These are phyloP conservation scores for Takifugu ocellatus DNA, from an alignment of 2,797 vertebrate species.

Conservation along the genomic window DNA sequence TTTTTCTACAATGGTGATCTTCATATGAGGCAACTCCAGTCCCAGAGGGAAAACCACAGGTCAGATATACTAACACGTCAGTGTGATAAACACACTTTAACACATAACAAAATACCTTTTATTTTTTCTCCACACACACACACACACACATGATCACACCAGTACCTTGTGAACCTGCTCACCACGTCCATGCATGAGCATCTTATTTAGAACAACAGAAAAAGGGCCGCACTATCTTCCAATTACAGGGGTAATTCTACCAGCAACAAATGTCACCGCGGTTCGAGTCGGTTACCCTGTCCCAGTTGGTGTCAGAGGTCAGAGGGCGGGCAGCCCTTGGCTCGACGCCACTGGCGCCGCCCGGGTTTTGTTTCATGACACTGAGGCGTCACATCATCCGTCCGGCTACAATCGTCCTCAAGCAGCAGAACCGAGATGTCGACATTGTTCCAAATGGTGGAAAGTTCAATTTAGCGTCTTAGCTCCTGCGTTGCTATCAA, in stretches of 20 bases:
- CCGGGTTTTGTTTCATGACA: no score
- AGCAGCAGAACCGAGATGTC: no score
- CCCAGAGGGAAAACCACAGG: conserved; percentile 26
- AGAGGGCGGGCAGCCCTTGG: neutral
- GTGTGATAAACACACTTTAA: conserved; percentile 25
- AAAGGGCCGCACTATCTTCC: neutral
- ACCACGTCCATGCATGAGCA: conserved; percentile 5
- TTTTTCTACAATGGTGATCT: conserved; percentile 36
- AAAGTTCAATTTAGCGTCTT: neutral
- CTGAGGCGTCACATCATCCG: no score
- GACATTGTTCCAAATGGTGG: neutral
- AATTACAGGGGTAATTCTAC: conserved; percentile 2
- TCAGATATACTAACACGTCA: conserved; percentile 43
- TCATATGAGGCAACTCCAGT: conserved; percentile 20
- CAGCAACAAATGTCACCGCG: conserved; percentile 5
- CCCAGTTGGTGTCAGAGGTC: neutral
- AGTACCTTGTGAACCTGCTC: conserved; percentile 6
- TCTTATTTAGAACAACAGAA: neutral
- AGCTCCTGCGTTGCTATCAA: neutral
- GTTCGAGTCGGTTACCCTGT: neutral
- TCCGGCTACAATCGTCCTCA: no score
- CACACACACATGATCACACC: neutral
- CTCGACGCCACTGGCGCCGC: no score
- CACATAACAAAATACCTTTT: conserved; percentile 32
- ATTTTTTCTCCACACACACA: conserved; percentile 3